A percentile compares a stretch with the other conserved stretches of the same genome.
Conservation (phyloP, 1,140 invertebrate genomes). For the Vanessa atalanta region DNA sequence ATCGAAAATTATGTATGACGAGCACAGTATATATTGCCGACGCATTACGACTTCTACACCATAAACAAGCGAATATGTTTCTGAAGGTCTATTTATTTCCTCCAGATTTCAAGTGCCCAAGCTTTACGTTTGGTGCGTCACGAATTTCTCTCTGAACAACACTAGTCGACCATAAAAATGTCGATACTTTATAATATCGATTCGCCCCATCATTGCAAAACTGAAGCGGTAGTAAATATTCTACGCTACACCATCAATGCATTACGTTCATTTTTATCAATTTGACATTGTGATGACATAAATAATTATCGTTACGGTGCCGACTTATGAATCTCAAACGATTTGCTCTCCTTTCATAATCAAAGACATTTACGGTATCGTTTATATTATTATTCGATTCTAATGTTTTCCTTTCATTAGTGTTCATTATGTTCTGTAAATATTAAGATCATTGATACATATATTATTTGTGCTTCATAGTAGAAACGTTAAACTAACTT, state of each 20-base stretch:
- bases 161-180: constrained; percentile 56
- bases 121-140: constrained; percentile 9
- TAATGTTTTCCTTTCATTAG: too few relatives aligned
- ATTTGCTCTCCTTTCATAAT: constrained; percentile 4
- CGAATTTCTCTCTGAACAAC: constrained; percentile 29
- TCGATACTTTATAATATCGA: constrained; percentile 56
- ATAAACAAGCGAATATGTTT: background rate
- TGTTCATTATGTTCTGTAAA: too few relatives aligned
- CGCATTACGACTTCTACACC: background rate
- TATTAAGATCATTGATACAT: too few relatives aligned
- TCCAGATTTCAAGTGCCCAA: constrained; percentile 17
- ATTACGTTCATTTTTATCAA: constrained; percentile 45
- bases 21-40: background rate
- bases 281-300: constrained; percentile 29
- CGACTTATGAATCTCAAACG: background rate
- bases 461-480: too few relatives aligned
- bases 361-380: background rate
- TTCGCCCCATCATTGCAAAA: constrained; percentile 64
- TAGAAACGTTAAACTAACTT: too few relatives aligned
- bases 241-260: constrained; percentile 48
- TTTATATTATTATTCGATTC: too few relatives aligned
- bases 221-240: constrained; percentile 54
- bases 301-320: constrained; percentile 9
- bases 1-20: constrained; percentile 14
- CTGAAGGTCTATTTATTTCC: constrained; percentile 29